Evolutionary conservation across 1,140 invertebrate species (phyloP).

Genomic region (Drosophila parvula): DNA sequence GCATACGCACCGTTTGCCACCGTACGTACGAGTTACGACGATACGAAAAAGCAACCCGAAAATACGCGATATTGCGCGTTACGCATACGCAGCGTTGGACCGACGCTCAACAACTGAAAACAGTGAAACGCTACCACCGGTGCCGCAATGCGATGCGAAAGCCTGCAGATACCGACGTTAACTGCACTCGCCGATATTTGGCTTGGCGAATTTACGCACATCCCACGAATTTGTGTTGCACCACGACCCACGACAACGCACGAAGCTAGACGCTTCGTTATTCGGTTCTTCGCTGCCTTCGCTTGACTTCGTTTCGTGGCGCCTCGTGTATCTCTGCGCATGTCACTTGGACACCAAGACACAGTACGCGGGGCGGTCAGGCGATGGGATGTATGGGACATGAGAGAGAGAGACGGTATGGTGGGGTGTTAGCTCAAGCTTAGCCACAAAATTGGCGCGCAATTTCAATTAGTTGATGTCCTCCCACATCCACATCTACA

Average conservation of each 20-base stretch:
- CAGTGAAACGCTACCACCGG: not conserved
- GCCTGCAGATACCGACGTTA: conserved; percentile 74
- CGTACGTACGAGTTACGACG: not conserved
- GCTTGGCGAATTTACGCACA: conserved; percentile 60
- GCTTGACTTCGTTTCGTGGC: not conserved
- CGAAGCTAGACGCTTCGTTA: conserved; percentile 17
- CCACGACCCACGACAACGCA: conserved; percentile 46
- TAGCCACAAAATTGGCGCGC: conserved; percentile 80
- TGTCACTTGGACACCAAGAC: conserved; percentile 25
- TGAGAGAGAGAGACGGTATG: too few species aligned
- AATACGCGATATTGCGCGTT: conserved; percentile 14
- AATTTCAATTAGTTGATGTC: conserved; percentile 81
- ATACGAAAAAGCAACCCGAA: not conserved
- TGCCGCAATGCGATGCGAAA: conserved; percentile 50
- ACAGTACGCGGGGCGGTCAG: not conserved
- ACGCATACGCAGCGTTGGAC: conserved; percentile 38
- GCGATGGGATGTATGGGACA: too few species aligned
- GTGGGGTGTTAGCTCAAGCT: conserved; percentile 18
- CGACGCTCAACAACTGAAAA: conserved; percentile 30
- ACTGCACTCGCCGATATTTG: conserved; percentile 70
- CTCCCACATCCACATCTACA: conserved; percentile 21
- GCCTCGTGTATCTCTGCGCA: conserved; percentile 33
- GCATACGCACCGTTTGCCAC: conserved; percentile 38
- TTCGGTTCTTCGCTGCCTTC: not conserved
- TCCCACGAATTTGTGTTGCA: conserved; percentile 19